A percentile compares a stretch with the other conserved stretches of the same genome.
Evolutionary conservation across 1,140 invertebrate genomes (phyloP).

Genomic region (Ephestia elutella): DNA sequence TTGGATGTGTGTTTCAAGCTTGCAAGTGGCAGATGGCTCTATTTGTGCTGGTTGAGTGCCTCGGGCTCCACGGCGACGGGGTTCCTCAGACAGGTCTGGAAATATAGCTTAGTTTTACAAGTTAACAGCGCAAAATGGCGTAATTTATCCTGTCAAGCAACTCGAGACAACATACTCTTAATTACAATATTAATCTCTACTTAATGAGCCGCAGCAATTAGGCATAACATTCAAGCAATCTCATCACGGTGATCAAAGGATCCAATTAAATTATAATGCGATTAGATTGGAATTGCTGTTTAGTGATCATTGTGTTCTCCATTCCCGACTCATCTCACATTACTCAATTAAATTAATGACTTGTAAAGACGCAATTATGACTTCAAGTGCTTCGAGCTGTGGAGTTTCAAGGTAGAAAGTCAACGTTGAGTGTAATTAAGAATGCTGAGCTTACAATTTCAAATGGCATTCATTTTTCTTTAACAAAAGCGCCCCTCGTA

Average conservation of each 20-base stretch:
- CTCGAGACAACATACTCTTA: neutral
- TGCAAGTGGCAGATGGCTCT: conserved; percentile 9
- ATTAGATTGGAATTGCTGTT: conserved; percentile 31
- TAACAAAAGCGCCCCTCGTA: conserved; percentile 13
- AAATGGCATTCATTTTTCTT: conserved; percentile 7
- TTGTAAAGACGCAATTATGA: conserved; percentile 7
- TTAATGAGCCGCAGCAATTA: conserved; percentile 2
- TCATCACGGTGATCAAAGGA: conserved; percentile 22
- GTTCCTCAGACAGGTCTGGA: neutral
- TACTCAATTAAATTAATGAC: conserved; percentile 9
- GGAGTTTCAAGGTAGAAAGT: conserved; percentile 17
- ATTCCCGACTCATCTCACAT: neutral
- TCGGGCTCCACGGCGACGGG: neutral
- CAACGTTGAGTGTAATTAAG: conserved; percentile 7
- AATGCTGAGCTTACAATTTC: conserved; percentile 7
- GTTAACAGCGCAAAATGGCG: too few relatives aligned
- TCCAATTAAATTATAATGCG: conserved; percentile 28
- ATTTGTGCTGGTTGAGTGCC: conserved; percentile 10
- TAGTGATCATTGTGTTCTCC: conserved; percentile 21
- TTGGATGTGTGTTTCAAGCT: neutral
- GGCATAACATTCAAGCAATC: neutral
- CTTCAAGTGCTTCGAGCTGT: conserved; percentile 15
- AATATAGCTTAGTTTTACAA: neutral
- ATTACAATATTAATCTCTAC: neutral
- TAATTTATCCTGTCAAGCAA: neutral